Percentiles rank a stretch among this genome's conserved stretches.
Evolutionary conservation across 2,888 invertebrate genomes (phyloP).

Genomic region (Anoplius nigerrimus): DNA sequence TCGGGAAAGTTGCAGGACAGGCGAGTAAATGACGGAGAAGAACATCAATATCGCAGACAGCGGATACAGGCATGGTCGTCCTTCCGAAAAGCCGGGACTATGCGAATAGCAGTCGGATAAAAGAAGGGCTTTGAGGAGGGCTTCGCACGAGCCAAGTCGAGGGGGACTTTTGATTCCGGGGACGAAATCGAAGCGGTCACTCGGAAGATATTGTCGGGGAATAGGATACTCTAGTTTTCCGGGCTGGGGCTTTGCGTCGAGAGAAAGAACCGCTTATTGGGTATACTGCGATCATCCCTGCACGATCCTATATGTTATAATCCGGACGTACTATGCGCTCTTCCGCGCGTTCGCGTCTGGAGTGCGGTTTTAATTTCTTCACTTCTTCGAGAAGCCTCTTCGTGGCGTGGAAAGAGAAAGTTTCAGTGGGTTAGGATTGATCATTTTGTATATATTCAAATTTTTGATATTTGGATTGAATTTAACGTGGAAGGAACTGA

Average conservation of each 20-base stretch:
- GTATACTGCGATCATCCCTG: not conserved
- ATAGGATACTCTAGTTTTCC: conserved; percentile 38
- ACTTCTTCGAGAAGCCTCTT: no score
- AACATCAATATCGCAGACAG: no score
- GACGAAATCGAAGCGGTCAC: conserved; percentile 45
- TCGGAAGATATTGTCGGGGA: conserved; percentile 44
- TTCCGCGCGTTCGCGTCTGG: no score
- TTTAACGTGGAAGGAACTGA: no score
- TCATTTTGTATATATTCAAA: no score
- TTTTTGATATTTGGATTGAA: no score
- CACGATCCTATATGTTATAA: no score
- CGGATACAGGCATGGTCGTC: not conserved
- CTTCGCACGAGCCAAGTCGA: conserved; percentile 26
- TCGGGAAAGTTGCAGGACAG: not conserved
- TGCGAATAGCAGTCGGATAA: conserved; percentile 52
- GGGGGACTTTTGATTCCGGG: conserved; percentile 36
- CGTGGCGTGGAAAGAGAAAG: no score
- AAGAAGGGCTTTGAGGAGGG: conserved; percentile 38
- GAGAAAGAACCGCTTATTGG: conserved; percentile 29
- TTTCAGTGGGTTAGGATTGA: no score
- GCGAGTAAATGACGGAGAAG: not conserved
- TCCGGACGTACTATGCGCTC: no score
- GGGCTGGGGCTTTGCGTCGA: conserved; percentile 38
- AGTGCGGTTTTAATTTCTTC: no score
- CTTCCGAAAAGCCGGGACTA: conserved; percentile 30